Evolutionary conservation across 2,113 vertebrate genomes (phyloP), one percentile per base, ranked within the genome.

Genomic region (Aptenodytes forsteri): DNA sequence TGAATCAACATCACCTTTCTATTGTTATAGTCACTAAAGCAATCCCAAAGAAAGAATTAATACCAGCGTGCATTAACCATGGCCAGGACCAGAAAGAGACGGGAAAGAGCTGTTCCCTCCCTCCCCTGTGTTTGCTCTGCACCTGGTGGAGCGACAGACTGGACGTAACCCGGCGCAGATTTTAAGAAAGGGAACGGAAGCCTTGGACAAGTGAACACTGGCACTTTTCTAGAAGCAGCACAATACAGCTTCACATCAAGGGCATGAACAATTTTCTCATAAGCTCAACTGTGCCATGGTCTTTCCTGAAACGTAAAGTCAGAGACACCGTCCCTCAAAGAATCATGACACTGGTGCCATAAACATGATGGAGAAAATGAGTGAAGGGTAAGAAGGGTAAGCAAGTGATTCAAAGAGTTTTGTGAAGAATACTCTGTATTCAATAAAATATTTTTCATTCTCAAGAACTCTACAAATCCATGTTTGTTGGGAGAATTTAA

Each of bases 121-220:
- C 16, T 40, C 3, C 42, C 16, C 2, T 11, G 21, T 21, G 6
- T 42, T 52, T 54, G 59, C 40, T 71, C 26, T 32, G 58, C 76
- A 47, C 32, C 10, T 59, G 34, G 32, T 17, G 38, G 30, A 54
- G 29, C 1, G 1, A 65, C 44, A 49, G 46, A 66, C 34, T 18
- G 32, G 44, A 64, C 1, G 2, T 47, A 52, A 70, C 67, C 34
- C 0, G 0, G 67, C 0, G 0, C 32, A 67, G 52, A 23, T 50
- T 44, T 82, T 46, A 19, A 34, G 44, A 32, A 62, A 46, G 15
- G 25, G 20, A 70, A 71, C 13, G 17, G 40, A 47, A 61, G 40
- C 20, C 26, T 81, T 50, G 25, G 34, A 73, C 42, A 72, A 50
- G 42, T 6, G 13, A 92, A 32, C 2, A 2, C 32, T 16, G n/a